Percentiles rank a stretch among this genome's conserved stretches.
phyloP scores from a whole-genome alignment of 2,797 vertebrate species.

The Pantherophis alleghaniensis region DNA sequence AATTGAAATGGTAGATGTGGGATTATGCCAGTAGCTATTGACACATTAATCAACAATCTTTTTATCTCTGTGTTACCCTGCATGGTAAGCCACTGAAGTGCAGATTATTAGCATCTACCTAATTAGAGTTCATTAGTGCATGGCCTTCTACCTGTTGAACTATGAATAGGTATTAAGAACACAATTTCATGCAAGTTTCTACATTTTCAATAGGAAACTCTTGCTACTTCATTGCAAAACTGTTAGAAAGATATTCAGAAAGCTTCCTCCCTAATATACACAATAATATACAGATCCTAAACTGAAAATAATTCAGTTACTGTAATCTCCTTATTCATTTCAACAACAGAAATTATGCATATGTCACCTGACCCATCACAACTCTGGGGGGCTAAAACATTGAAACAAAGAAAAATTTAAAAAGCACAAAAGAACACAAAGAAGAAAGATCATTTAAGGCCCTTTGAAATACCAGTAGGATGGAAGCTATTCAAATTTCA shows the following conservation, averaged over 20 bases:
- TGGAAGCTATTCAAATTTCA: not conserved
- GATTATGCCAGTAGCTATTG: not conserved
- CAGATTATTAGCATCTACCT: not conserved
- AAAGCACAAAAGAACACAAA: not conserved
- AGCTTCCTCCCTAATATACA: not conserved
- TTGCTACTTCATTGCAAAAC: not conserved
- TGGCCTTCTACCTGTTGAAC: not conserved
- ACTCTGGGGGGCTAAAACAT: not conserved
- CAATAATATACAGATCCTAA: not conserved
- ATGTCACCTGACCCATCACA: not conserved
- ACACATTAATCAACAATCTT: not conserved
- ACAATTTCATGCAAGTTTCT: not conserved
- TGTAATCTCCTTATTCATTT: not conserved
- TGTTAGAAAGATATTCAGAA: not conserved
- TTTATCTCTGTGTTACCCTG: not conserved
- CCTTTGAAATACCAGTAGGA: not conserved
- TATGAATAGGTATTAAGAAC: not conserved
- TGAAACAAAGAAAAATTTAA: not conserved
- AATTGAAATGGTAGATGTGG: not conserved
- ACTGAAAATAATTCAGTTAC: not conserved
- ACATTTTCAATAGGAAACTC: not conserved
- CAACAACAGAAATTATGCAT: not conserved
- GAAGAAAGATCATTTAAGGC: not conserved
- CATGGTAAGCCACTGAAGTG: not conserved
- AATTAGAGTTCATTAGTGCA: not conserved